These are phyloP conservation scores for Rosalia funebris DNA, from an alignment of 2,888 invertebrate genomes.

Conservation along the genomic window DNA sequence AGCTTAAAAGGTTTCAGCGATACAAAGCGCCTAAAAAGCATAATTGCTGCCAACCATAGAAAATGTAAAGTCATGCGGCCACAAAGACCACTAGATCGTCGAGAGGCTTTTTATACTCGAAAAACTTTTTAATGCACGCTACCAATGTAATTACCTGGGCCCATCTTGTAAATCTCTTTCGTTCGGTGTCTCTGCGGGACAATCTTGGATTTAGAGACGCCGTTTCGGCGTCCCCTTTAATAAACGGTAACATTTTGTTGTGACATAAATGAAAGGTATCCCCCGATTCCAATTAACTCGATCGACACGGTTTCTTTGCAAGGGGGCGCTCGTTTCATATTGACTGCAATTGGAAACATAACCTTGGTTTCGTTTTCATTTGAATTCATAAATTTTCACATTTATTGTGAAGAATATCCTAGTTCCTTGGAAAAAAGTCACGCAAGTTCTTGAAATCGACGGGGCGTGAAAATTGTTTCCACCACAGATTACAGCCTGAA, in stretches of 20 bases:
- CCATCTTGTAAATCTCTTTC: slow-evolving; percentile 22
- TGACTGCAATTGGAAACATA: not conserved
- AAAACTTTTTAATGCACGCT: slow-evolving; percentile 23
- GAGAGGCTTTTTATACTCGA: slow-evolving; percentile 19
- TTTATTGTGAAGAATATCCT: not conserved
- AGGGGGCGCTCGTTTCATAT: not conserved
- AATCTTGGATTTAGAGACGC: slow-evolving; percentile 4
- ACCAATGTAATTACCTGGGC: slow-evolving; percentile 22
- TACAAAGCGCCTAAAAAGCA: slow-evolving; percentile 21
- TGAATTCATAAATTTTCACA: not conserved
- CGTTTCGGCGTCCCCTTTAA: not conserved
- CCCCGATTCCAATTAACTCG: not conserved
- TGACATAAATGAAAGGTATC: not conserved
- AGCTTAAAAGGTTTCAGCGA: slow-evolving; percentile 26
- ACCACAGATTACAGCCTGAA: too few relatives aligned
- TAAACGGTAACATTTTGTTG: not conserved
- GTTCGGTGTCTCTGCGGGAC: not conserved
- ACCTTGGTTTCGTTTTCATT: slow-evolving; percentile 3
- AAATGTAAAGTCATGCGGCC: slow-evolving; percentile 28
- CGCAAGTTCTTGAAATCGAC: not conserved
- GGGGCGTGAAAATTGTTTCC: not conserved
- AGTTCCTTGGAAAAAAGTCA: not conserved
- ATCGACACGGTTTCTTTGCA: not conserved
- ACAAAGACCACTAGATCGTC: slow-evolving; percentile 27
- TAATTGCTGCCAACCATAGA: slow-evolving; percentile 26